Percentiles rank a stretch among this genome's conserved stretches.
These are phyloP conservation scores for Octonoba sinensis DNA, from an alignment of 2,888 invertebrate genomes.

Conservation along the genomic window DNA sequence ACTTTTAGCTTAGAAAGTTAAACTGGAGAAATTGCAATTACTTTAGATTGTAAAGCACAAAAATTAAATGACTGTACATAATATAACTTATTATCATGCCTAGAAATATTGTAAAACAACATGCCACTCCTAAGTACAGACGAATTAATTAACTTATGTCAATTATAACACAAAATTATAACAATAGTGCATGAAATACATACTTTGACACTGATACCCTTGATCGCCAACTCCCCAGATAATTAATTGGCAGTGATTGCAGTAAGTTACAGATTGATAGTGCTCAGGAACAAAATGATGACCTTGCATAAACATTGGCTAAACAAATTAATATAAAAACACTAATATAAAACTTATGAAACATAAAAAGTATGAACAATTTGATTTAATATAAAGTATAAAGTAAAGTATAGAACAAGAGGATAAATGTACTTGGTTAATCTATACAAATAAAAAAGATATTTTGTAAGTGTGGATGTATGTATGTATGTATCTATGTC, in stretches of 20 bases:
- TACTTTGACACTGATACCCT: conserved; percentile 94
- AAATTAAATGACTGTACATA: not conserved
- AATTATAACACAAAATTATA: no score
- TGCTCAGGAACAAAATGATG: conserved; percentile 91
- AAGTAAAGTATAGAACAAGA: not conserved
- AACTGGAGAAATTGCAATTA: not conserved
- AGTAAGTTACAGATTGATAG: conserved; percentile 89
- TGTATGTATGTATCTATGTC: no score
- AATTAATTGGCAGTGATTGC: conserved; percentile 91
- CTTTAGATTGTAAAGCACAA: not conserved
- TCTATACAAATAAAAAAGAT: no score
- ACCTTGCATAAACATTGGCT: conserved; percentile 83
- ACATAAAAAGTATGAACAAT: not conserved
- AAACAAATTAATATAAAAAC: conserved; percentile 42
- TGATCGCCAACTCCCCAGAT: conserved; percentile 97
- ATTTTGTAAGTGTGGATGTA: no score
- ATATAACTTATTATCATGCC: no score
- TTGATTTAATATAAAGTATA: not conserved
- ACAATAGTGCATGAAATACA: conserved; percentile 68
- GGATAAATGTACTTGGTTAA: no score
- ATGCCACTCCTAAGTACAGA: not conserved
- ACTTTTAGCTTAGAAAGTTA: not conserved
- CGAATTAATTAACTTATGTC: no score
- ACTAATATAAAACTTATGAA: not conserved
- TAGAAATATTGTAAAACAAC: no score